Percentiles rank a stretch among this genome's conserved stretches.
These are phyloP conservation scores for Amaurobius ferox DNA, from an alignment of 2,888 invertebrate genomes.

Conservation along the genomic window DNA sequence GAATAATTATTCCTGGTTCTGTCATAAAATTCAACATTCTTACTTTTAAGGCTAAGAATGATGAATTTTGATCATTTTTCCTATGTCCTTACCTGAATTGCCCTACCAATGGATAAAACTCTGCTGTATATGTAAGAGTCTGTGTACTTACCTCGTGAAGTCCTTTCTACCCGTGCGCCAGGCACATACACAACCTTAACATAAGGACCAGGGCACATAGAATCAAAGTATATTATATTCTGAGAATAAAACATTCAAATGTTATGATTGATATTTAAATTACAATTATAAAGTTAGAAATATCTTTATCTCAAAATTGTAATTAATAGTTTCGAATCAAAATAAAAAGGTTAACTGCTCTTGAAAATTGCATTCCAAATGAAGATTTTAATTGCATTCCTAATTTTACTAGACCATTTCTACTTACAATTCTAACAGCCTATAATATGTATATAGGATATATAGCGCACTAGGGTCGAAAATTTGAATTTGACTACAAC, in stretches of 20 bases:
- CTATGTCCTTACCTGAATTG: neutral
- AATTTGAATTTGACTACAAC: no score
- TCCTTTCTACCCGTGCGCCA: neutral
- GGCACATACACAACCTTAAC: neutral
- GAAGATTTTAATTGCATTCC: neutral
- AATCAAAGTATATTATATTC: conserved; percentile 5
- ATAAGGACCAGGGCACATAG: conserved; percentile 10
- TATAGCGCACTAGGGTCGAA: no score
- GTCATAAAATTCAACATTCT: neutral
- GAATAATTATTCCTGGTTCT: neutral
- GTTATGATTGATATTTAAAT: no score
- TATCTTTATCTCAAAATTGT: no score
- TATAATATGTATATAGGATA: no score
- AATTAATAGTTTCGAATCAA: neutral
- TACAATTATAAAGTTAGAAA: no score
- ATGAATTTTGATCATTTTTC: neutral
- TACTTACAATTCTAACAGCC: no score
- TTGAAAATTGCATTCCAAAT: neutral
- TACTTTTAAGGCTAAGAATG: neutral
- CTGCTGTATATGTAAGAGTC: neutral
- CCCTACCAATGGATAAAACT: neutral
- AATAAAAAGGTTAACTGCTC: neutral
- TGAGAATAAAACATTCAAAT: neutral
- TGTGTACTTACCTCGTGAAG: neutral
- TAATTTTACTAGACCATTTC: neutral